phyloP scores from a whole-genome alignment of 2,797 vertebrate genomes.

The Coregonus ussuriensis region DNA sequence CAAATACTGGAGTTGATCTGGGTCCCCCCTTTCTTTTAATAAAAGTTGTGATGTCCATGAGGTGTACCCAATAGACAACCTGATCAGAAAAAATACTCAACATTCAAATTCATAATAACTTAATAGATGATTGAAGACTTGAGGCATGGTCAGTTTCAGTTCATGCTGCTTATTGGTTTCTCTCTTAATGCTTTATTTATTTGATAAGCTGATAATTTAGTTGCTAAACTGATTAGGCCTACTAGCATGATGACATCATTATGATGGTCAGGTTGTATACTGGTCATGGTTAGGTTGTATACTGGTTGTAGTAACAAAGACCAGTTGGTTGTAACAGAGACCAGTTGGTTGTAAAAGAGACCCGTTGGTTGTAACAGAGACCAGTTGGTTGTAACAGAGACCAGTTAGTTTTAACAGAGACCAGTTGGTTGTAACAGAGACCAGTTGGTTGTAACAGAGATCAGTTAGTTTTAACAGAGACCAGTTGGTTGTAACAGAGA shows the following conservation, averaged over 20 bases:
- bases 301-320: neutral
- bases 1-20: constrained; percentile 1
- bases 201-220: neutral
- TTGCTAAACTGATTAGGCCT: neutral
- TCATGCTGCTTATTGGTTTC: neutral
- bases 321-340: neutral
- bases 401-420: too few relatives aligned
- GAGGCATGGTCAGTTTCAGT: neutral
- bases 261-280: neutral
- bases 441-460: too few relatives aligned
- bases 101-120: too few relatives aligned
- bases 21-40: neutral
- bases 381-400: too few relatives aligned
- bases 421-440: too few relatives aligned
- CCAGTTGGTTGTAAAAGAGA: too few relatives aligned
- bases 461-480: too few relatives aligned
- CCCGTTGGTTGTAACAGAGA: too few relatives aligned
- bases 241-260: neutral
- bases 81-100: neutral
- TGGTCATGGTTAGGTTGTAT: neutral
- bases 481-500: too few relatives aligned
- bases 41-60: neutral
- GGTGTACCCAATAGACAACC: neutral
- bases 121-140: neutral
- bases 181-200: neutral